These are phyloP conservation scores for Nyleta sp. DNA, from an alignment of 2,888 invertebrate genomes.

Conservation along the genomic window DNA sequence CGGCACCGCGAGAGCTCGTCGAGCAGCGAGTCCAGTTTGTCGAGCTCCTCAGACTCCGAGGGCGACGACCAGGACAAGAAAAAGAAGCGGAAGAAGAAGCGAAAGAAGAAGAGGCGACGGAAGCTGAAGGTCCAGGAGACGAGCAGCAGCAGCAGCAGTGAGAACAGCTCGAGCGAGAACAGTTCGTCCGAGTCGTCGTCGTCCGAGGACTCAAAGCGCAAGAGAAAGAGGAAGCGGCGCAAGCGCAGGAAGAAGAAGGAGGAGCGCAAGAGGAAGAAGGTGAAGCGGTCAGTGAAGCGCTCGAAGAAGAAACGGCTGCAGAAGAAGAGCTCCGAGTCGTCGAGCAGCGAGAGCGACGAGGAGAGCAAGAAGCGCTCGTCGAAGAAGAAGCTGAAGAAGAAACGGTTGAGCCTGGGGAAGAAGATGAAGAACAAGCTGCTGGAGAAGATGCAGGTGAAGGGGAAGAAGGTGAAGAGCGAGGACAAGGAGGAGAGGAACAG, in stretches of 20 bases:
- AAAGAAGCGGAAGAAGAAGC: slow-evolving; percentile 53
- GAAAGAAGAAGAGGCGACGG: slow-evolving; percentile 42
- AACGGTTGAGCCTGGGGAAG: slow-evolving; percentile 62
- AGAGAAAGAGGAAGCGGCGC: slow-evolving; percentile 68
- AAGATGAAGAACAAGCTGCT: slow-evolving; percentile 47
- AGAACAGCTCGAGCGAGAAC: slow-evolving; percentile 68
- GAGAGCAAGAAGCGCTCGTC: slow-evolving; percentile 52
- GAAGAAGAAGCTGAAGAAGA: slow-evolving; percentile 60
- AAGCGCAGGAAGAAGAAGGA: slow-evolving; percentile 73
- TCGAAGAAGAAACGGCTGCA: slow-evolving; percentile 71
- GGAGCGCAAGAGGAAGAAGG: slow-evolving; percentile 66
- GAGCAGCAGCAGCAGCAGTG: slow-evolving; percentile 74
- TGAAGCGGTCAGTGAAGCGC: slow-evolving; percentile 36
- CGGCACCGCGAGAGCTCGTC: slow-evolving; percentile 64
- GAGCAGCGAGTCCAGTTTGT: slow-evolving; percentile 74
- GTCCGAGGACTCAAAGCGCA: slow-evolving; percentile 60
- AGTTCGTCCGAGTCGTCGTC: slow-evolving; percentile 42
- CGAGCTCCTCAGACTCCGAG: slow-evolving; percentile 74
- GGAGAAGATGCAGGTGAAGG: slow-evolving; percentile 65
- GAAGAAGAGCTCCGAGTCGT: slow-evolving; percentile 74
- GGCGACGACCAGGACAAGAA: slow-evolving; percentile 64
- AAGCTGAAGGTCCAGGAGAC: slow-evolving; percentile 35
- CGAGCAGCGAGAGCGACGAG: slow-evolving; percentile 75
- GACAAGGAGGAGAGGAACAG: slow-evolving; percentile 34
- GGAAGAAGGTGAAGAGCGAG: slow-evolving; percentile 54